phyloP scores from a whole-genome alignment of 2,888 invertebrate species.

The Macrophya alboannulata region DNA sequence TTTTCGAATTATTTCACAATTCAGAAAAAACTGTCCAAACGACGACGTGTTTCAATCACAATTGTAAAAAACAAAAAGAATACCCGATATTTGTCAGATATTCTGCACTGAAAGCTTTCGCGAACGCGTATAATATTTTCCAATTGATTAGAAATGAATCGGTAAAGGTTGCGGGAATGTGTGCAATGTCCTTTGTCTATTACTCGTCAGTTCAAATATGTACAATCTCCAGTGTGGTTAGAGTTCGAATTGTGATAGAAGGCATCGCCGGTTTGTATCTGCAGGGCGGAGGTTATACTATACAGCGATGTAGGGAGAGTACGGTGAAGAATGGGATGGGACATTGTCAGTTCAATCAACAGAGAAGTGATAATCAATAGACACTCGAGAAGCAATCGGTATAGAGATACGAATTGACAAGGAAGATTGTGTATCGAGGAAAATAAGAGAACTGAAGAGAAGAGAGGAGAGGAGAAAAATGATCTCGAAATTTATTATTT shows the following conservation, averaged over 20 bases:
- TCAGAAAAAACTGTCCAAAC: not conserved
- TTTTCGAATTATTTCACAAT: not conserved
- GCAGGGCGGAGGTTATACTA: not conserved
- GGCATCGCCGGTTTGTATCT: not conserved
- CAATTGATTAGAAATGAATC: not conserved
- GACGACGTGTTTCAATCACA: no score
- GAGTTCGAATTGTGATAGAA: not conserved
- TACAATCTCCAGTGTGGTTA: not conserved
- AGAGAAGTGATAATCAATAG: conserved; percentile 51
- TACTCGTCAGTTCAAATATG: not conserved
- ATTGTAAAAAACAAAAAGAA: not conserved
- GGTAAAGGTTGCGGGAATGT: not conserved
- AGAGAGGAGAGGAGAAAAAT: not conserved
- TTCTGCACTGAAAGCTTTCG: not conserved
- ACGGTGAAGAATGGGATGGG: conserved; percentile 17
- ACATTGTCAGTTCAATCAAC: conserved; percentile 44
- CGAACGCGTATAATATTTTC: not conserved
- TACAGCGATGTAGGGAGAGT: not conserved
- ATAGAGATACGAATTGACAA: conserved; percentile 32
- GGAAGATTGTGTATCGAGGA: conserved; percentile 12
- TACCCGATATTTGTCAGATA: not conserved
- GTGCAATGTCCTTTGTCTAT: not conserved
- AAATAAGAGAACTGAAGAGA: not conserved
- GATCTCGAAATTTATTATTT: conserved; percentile 20
- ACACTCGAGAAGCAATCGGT: conserved; percentile 41